Percentiles rank a stretch among this genome's conserved stretches.
Evolutionary conservation across 2,113 vertebrate species (phyloP).

Genomic region (Sphyrna mokarran): DNA sequence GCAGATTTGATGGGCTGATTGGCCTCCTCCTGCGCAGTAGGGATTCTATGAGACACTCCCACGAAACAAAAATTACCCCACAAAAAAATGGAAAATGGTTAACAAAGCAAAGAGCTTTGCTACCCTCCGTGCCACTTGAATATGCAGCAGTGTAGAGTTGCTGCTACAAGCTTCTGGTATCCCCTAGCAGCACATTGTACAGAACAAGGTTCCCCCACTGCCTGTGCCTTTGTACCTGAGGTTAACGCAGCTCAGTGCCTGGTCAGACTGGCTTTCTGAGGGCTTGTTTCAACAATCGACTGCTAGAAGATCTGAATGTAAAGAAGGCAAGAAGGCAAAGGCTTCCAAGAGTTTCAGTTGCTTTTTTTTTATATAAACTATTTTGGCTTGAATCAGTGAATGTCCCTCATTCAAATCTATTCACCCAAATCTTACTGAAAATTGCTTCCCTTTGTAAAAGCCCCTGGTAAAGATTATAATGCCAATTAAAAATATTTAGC

Average conservation of each 20-base stretch:
- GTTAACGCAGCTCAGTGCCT: background rate
- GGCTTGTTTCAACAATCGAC: background rate
- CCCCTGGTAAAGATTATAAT: background rate
- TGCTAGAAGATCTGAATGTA: background rate
- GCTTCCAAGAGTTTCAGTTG: background rate
- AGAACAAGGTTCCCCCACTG: background rate
- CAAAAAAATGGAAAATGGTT: background rate
- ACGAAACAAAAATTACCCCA: background rate
- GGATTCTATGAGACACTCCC: background rate
- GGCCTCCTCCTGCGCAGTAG: no score
- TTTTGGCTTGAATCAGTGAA: background rate
- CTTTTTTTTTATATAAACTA: background rate
- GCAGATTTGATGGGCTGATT: no score
- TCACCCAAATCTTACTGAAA: background rate
- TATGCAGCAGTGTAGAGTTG: background rate
- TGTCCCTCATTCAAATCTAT: background rate
- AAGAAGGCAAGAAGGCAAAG: background rate
- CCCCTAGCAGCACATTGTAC: background rate
- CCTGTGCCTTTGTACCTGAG: background rate
- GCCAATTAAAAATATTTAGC: background rate
- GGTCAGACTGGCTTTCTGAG: background rate
- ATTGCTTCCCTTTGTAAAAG: background rate
- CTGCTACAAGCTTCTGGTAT: background rate
- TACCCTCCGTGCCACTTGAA: background rate
- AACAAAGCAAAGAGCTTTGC: background rate